Conservation (phyloP, 2,113 vertebrate species). For the Eudyptes chrysolophus region DNA sequence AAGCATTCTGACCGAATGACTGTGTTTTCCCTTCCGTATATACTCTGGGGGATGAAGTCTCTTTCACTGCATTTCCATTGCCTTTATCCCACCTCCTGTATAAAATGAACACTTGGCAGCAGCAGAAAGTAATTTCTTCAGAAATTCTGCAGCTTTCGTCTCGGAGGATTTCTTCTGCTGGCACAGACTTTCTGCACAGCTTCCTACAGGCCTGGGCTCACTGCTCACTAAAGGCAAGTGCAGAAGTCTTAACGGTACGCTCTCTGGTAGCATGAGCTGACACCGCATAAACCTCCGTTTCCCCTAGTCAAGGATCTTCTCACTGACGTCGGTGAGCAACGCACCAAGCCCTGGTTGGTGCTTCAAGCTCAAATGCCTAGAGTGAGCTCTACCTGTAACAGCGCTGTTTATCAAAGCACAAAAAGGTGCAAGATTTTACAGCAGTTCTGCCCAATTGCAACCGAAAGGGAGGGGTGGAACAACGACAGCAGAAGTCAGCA, state of each 20-base stretch:
- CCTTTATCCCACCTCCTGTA: conserved; percentile 49
- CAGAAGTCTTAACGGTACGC: neutral
- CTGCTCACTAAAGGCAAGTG: neutral
- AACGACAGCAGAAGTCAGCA: neutral
- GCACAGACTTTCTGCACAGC: neutral
- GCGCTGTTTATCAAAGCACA: conserved; percentile 24
- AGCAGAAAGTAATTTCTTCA: conserved; percentile 4
- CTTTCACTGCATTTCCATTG: conserved; percentile 18
- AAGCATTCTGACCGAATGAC: conserved; percentile 36
- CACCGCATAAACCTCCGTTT: neutral
- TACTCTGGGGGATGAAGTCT: conserved; percentile 27
- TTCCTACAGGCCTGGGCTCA: neutral
- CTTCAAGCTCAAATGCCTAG: neutral
- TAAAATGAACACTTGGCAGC: conserved; percentile 62
- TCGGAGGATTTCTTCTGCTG: neutral
- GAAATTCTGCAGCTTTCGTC: neutral
- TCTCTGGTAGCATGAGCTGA: neutral
- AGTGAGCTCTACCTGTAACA: neutral
- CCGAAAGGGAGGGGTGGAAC: conserved; percentile 6
- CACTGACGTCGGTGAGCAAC: neutral
- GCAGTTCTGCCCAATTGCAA: conserved; percentile 55
- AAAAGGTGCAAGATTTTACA: conserved; percentile 63
- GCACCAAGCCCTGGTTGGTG: neutral
- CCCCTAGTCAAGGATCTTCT: neutral
- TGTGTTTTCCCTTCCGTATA: conserved; percentile 35